Percentiles rank a stretch among this genome's conserved stretches.
These are phyloP conservation scores for Cathartes aura DNA, from an alignment of 2,113 vertebrate species.

Conservation along the genomic window DNA sequence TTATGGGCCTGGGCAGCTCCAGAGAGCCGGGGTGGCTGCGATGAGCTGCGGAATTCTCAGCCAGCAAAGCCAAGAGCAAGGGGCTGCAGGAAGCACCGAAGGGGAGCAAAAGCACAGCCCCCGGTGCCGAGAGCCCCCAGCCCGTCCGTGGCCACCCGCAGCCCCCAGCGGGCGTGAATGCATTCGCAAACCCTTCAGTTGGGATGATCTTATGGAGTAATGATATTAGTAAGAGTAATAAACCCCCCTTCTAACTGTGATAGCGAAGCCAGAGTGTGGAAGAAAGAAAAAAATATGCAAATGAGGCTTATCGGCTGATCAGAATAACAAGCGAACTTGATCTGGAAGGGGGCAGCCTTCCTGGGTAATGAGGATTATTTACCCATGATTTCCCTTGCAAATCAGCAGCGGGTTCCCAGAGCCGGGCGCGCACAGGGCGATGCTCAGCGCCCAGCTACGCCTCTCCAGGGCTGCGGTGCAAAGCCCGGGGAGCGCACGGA, in stretches of 20 bases:
- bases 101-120: background rate
- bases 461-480: background rate
- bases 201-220: rapidly evolving
- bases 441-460: background rate
- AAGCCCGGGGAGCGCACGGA: rapidly evolving
- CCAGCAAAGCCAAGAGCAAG: background rate
- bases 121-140: background rate
- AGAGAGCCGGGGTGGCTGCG: rapidly evolving
- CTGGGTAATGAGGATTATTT: constrained; percentile 64
- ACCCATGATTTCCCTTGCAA: constrained; percentile 83
- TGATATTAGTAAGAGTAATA: background rate
- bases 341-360: background rate
- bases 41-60: background rate
- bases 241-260: rapidly evolving
- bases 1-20: background rate
- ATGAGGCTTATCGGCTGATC: background rate
- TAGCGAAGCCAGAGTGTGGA: rapidly evolving
- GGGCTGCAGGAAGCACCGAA: background rate
- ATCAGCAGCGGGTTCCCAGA: constrained; percentile 67
- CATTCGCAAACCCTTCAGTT: rapidly evolving
- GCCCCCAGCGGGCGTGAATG: background rate
- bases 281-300: background rate
- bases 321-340: background rate
- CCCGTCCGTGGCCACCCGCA: background rate
- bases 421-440: background rate